Evolutionary conservation across 1,140 invertebrate genomes (phyloP), one percentile per base, ranked within the genome.

Genomic region (Acromyrmex echinatior): DNA sequence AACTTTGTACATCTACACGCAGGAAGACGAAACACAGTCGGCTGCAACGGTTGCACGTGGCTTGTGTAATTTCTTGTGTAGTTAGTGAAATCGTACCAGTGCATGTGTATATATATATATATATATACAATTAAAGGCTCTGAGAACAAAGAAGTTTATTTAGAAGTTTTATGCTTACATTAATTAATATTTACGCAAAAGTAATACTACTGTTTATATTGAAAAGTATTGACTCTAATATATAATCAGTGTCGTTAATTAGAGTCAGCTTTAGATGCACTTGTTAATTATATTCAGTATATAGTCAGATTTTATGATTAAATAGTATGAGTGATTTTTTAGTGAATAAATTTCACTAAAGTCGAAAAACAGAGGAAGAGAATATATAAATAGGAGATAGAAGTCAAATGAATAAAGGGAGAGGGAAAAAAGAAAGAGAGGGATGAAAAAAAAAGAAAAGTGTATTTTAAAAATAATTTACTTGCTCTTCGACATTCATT

Each of bases 1-100:
- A 77, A 90, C 81, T 85, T 86, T 77, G 71, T 62, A 65, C 56
- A 31, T 81, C 65, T 49, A 31, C 66, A 58, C 31, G 51, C 77
- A 58, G 39, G 25, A 66, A 87, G 79, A 87, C 86, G 60, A 78
- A 78, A 78, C 74, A 79, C 82, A 66, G 74, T 66, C 82, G 56
- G 60, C 49, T 65, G 25, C 86, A 28, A 84, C 86, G 70, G 68
- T 65, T 66, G 60, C 86, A 84, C 86, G 62, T 66, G 79, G 79
- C 79, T 82, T 16, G 79, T 73, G 60, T 87, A 82, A 84, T 84
- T 87, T 63, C 86, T 84, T 63, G 86, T 31, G 49, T 51, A 82
- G 62, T 66, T 84, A 58, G 49, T 16, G 39, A 25, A 84, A 84
- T 82, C 60, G 49, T 56, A 63, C 35, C 62, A n/a, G 35, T n/a